Evolutionary conservation across 2,888 invertebrate species (phyloP), one percentile per base, ranked within the genome.

Genomic region (Tortrix viridana): DNA sequence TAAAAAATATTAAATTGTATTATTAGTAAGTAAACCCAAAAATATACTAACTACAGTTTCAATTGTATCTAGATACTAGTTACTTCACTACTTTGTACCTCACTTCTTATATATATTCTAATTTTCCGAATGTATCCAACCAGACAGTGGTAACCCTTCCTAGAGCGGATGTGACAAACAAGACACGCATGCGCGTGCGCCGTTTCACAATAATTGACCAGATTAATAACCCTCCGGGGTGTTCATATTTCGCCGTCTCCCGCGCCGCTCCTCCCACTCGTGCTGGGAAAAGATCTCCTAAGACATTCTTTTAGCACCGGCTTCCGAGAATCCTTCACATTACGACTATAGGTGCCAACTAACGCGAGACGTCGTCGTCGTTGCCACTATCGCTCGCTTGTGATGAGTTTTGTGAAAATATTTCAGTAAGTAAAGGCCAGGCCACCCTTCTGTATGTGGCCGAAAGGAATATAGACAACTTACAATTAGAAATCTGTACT

Each of bases 201-300:
- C 84, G 82, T 87, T 86, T 89, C 86, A 81, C 85, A 87, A 89
- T 90, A 88, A 90, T 89, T 90, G 83, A 85, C 74, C 80, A 86
- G 88, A 90, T 90, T 89, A 88, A 90, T 89, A 85, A 81, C 82
- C 81, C 76, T 74, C 69, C 74, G 78, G 83, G 81, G 84, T 85
- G 84, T 84, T 87, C 88, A 86, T 88, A 89, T 89, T 89, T 88
- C 86, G 84, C 85, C 80, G 86, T 82, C 82, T 80, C 76, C 76
- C 69, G 76, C 77, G 76, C 77, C 67, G 59, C 61, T 63, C 65
- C 63, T 69, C 71, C 71, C 65, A 64, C 64, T 67, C 67, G n/a
- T n/a, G 5, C 41, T 41, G 41, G n/a, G 16, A 14, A 41, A 14
- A 14, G 16, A n/a, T 41, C 41, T 14, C 14, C 41, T 41, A 16